Conservation (phyloP, 2,113 vertebrate species). For the Nothobranchius kuhntae region DNA sequence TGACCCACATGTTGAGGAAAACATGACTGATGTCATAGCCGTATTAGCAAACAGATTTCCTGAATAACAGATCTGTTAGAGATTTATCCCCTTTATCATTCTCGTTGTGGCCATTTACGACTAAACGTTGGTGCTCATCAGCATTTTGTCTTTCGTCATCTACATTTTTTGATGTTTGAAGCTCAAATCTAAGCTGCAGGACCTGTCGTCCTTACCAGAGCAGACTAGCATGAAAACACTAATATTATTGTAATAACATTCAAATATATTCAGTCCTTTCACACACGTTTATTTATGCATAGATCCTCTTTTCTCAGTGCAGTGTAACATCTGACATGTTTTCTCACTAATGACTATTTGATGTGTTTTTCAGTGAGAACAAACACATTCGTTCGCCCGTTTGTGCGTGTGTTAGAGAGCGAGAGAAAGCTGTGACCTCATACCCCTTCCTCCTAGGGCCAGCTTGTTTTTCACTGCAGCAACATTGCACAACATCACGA, state of each 20-base stretch:
- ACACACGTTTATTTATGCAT: background rate
- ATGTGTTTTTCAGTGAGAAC: conserved; percentile 21
- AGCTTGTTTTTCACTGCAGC: conserved; percentile 51
- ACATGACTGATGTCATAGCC: background rate
- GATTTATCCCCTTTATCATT: background rate
- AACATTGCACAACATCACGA: conserved; percentile 66
- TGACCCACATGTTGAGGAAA: background rate
- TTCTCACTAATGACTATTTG: conserved; percentile 39
- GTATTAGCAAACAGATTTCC: background rate
- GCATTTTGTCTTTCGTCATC: background rate
- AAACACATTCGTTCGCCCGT: conserved; percentile 21
- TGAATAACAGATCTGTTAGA: background rate
- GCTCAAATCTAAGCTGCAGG: background rate
- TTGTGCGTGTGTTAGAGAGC: conserved; percentile 4
- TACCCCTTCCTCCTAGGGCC: conserved; percentile 44
- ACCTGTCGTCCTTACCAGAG: background rate
- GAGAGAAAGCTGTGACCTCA: conserved; percentile 44
- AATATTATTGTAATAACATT: too few species aligned
- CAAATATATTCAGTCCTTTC: background rate
- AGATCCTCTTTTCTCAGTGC: background rate
- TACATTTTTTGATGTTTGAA: background rate
- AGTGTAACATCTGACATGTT: conserved; percentile 10
- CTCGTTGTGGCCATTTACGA: background rate
- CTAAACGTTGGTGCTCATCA: background rate
- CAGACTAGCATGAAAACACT: background rate